These are phyloP conservation scores for Himantopus leucocephalus DNA, from an alignment of 2,113 vertebrate species.

Conservation along the genomic window DNA sequence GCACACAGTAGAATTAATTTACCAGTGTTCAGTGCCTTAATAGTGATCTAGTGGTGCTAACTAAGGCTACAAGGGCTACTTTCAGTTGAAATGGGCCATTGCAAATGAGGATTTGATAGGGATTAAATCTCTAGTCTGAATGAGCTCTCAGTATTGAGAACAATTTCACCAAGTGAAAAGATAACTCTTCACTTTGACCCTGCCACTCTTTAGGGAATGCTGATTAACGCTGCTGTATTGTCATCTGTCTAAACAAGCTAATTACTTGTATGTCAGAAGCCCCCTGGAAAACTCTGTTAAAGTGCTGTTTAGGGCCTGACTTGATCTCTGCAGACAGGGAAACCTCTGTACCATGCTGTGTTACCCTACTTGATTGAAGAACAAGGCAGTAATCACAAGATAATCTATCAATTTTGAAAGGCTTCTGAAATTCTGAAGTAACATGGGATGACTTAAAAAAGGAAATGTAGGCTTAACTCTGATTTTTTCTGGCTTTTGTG, in stretches of 20 bases:
- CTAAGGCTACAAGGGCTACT: neutral
- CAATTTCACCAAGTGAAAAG: neutral
- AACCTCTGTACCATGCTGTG: neutral
- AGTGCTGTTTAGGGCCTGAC: neutral
- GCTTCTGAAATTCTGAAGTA: neutral
- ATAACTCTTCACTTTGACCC: neutral
- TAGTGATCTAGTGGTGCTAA: neutral
- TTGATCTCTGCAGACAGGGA: neutral
- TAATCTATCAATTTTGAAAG: neutral
- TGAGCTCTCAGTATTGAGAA: neutral
- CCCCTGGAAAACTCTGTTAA: neutral
- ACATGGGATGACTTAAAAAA: neutral
- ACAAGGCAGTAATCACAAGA: neutral
- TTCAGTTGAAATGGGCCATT: neutral
- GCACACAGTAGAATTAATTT: neutral
- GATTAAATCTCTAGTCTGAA: neutral
- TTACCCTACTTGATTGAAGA: neutral
- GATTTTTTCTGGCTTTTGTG: neutral
- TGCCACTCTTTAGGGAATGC: neutral
- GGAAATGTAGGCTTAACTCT: neutral
- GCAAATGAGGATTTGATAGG: neutral
- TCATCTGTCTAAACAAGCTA: neutral
- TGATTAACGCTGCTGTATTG: neutral
- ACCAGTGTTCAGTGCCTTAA: neutral
- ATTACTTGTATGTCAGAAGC: neutral